Base-by-base conservation (phyloP, 2,888 invertebrate species). In the Eulithis prunata region DNA sequence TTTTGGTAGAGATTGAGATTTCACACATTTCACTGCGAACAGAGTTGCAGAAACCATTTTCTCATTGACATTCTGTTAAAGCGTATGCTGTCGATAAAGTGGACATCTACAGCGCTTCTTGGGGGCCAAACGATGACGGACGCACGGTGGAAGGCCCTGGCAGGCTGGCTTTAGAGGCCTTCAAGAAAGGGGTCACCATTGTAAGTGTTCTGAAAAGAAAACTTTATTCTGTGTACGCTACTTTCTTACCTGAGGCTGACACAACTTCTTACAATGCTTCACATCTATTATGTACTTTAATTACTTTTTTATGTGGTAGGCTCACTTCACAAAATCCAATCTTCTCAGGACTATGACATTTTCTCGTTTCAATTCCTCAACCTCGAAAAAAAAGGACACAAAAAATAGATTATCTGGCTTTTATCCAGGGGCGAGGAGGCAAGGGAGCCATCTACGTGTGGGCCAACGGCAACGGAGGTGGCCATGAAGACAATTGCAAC, bases 51-150 rank as follows among this genome's bases (percentile, higher is more conserved):
- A 41, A 41, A 8, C 41, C 10, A 5, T 8, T 41, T 11, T 41
- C 41, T 41, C 47, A 47, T 47, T 14, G 3, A 8, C 32, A 38
- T 21, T 58, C 47, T 43, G 49, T 76, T 72, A 43, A 64, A 93
- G 93, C 90, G 10, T 96, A 95, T 84, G 96, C 96, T 14, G 92
- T 95, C 74, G 94, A 96, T 72, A 94, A 96, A 78, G 96, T 97
- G n/a, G 98, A 98, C 83, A 96, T 98, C 73, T 98, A 97, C 88
- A 97, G 97, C 76, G 97, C 97, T 53, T 97, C 97, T 38, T 98
- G 98, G 98, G 98, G 98, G 5, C 98, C 98, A 7, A 96, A 95
- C 75, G 98, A 98, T 81, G 96, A 98, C 82, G 98, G 98, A 0
- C 94, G 94, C 79, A 97, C 97, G 0, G 96, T 98, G 1, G 98